Conservation (phyloP, 1,140 invertebrate genomes). For the Alviniconcha marisindica region DNA sequence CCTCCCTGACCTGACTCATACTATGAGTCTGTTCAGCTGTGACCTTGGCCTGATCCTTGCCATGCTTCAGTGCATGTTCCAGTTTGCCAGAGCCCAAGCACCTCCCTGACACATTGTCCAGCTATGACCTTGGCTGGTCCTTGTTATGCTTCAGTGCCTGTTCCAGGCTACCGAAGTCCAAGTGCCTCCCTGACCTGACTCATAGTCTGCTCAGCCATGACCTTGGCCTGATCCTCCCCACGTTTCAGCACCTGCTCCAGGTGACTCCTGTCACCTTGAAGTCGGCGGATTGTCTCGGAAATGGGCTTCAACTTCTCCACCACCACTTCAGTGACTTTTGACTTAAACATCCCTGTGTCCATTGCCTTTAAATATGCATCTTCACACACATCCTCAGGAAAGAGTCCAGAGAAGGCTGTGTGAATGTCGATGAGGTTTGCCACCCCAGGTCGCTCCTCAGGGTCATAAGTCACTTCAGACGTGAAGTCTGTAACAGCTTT, state of each 20-base stretch:
- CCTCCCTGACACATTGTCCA: too few species aligned
- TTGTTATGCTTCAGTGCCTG: too few species aligned
- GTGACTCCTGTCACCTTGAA: constrained; percentile 81
- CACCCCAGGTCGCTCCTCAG: constrained; percentile 87
- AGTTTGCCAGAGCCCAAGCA: not conserved
- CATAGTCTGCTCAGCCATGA: constrained; percentile 83
- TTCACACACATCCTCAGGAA: constrained; percentile 86
- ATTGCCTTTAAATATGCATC: constrained; percentile 76
- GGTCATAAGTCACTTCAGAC: constrained; percentile 89
- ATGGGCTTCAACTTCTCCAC: constrained; percentile 86
- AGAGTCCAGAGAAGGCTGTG: constrained; percentile 80
- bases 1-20: too few species aligned
- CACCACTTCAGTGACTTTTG: constrained; percentile 84
- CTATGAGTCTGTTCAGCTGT: too few species aligned
- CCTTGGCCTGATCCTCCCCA: constrained; percentile 83
- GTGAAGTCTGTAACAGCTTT: constrained; percentile 95
- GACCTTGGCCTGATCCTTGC: too few species aligned
- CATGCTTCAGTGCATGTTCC: not conserved
- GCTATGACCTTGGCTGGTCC: too few species aligned
- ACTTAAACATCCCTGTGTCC: constrained; percentile 90
- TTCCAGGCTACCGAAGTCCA: constrained; percentile 62
- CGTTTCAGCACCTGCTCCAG: constrained; percentile 82
- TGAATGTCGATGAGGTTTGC: constrained; percentile 93
- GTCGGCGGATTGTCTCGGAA: constrained; percentile 79
- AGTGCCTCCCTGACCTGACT: constrained; percentile 80